Conservation (phyloP, 2,113 vertebrate species). For the Acrocephalus arundinaceus region DNA sequence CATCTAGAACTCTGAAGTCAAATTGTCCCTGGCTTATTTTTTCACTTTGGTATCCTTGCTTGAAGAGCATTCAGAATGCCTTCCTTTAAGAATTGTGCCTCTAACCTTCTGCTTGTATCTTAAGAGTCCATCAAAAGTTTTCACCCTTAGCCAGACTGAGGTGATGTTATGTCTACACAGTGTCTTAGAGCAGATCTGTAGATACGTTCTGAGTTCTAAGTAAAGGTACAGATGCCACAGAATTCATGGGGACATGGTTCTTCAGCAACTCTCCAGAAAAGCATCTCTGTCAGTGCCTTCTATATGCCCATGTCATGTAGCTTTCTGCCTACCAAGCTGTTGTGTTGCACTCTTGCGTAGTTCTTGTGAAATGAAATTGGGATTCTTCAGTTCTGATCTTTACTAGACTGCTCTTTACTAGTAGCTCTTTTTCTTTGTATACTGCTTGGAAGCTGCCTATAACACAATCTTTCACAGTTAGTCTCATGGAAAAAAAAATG, state of each 20-base stretch:
- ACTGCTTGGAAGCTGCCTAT: neutral
- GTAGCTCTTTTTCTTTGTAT: neutral
- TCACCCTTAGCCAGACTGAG: neutral
- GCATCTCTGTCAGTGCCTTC: neutral
- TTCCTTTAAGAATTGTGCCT: neutral
- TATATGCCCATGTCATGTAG: accelerated
- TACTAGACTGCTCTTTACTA: neutral
- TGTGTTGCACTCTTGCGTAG: neutral
- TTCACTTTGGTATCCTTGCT: neutral
- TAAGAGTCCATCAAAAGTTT: neutral
- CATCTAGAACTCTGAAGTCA: neutral
- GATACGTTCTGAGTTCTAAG: neutral
- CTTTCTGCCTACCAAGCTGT: neutral
- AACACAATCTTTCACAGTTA: neutral
- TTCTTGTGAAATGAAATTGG: neutral
- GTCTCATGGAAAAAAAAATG: neutral
- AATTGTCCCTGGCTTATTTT: neutral
- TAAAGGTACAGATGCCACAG: neutral
- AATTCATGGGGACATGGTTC: neutral
- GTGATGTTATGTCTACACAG: neutral
- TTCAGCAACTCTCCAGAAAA: neutral
- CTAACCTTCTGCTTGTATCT: neutral
- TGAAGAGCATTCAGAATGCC: neutral
- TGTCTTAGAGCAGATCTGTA: neutral
- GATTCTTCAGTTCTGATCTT: neutral